Conservation (phyloP, 2,797 vertebrate genomes). For the Peromyscus melanophrys region DNA sequence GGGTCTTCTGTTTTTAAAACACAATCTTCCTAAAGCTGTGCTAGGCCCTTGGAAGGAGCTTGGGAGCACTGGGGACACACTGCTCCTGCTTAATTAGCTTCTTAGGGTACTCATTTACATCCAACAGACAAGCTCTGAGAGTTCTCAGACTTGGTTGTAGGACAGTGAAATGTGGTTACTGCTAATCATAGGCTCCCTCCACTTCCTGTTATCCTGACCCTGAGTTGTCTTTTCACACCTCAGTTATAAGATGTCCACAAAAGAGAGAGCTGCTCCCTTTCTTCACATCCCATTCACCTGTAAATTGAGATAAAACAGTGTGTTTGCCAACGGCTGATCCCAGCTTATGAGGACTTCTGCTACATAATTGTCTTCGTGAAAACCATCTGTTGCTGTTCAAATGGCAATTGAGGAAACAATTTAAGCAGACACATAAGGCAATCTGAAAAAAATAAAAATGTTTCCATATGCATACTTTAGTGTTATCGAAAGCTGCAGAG, state of each 20-base stretch:
- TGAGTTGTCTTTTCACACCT: constrained; percentile 28
- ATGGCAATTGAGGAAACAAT: constrained; percentile 11
- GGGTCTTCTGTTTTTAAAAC: constrained; percentile 32
- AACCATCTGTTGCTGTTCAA: constrained; percentile 54
- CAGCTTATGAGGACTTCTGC: not conserved
- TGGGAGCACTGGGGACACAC: not conserved
- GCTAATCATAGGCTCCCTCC: not conserved
- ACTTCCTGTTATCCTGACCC: constrained; percentile 31
- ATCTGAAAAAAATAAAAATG: constrained; percentile 8
- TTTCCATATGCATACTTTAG: not conserved
- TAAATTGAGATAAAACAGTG: constrained; percentile 38
- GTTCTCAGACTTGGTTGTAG: not conserved
- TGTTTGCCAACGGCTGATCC: constrained; percentile 45
- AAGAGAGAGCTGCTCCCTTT: not conserved
- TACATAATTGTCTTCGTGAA: not conserved
- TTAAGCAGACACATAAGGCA: constrained; percentile 19
- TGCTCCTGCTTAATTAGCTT: not conserved
- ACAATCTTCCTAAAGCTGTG: not conserved
- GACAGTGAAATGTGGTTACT: not conserved
- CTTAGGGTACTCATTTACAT: not conserved
- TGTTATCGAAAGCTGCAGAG: not conserved
- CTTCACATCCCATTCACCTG: constrained; percentile 5
- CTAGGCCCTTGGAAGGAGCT: not conserved
- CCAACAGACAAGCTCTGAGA: not conserved
- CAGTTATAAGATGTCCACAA: not conserved